Base-by-base conservation (phyloP, 2,113 vertebrate genomes). In the Ascaphus truei region DNA sequence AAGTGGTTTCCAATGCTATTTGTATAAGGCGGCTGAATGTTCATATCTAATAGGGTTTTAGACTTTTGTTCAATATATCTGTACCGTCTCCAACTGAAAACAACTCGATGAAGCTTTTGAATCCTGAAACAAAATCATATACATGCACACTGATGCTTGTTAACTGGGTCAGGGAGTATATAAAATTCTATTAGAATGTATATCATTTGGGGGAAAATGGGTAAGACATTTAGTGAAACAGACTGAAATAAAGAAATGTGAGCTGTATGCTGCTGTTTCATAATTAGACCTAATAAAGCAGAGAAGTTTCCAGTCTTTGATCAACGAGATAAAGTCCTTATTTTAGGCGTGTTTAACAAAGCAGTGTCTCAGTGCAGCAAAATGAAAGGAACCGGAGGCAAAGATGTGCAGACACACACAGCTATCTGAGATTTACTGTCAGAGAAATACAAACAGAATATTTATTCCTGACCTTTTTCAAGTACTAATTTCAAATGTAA, bases 401-500 rank as follows among this genome's bases (percentile, higher is more conserved):
- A 76, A 53, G 60, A 77, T 75, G 72, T 73, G 41, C 51, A 78
- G 65, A 75, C 72, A 72, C 34, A 75, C 72, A 56, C 72, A 56
- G 79, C 76, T 73, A 79, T 68, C 71, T 79, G 79, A 81, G 60
- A 84, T 81, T 82, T 80, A 80, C 77, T 63, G 60, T 22, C 77
- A 71, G 80, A 15, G 3, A 83, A 83, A 86, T 81, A 83, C 83
- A 84, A 83, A 82, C 76, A 85, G 75, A 79, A 79, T 84, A 83
- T 87, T 88, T 85, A 85, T 84, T 81, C 81, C 77, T 86, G 75
- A 84, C 78, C 79, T 87, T 84, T 86, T 29, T 71, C 79, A 86
- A 87, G 80, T 63, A 79, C 72, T 86, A 79, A 84, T 86, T 88
- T 84, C 75, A 79, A 78, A 87, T 86, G 83, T 90, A 86, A 88